Evolutionary conservation across 2,888 invertebrate species (phyloP), one percentile per base, ranked within the genome.

Genomic region (Agrotis exclamationis): DNA sequence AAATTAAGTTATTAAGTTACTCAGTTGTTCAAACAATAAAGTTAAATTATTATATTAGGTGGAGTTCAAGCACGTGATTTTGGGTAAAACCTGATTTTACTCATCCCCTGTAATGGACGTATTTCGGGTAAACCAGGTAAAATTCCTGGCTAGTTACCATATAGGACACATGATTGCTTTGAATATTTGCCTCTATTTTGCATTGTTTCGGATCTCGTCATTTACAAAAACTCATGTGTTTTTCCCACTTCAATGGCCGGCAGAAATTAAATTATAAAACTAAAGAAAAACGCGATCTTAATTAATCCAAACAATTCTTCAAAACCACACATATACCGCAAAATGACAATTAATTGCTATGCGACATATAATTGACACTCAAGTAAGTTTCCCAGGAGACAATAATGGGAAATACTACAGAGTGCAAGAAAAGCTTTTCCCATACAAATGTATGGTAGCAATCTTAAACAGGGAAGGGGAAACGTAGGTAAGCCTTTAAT

Each of bases 371-470:
- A 85, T 74, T 85, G 82, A 58, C 70, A 76, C 9, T 18, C n/a
- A 24, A 63, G 16, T 48, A 1, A 22, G 59, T 85, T 85, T 87
- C 58, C 85, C 28, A 60, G 28, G 39, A 18, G 16, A 86, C 74
- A 85, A 86, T 85, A 47, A 75, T 85, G 85, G 51, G 83, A 85
- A 85, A 74, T 64, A 60, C 14, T 11, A 54, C 56, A 56, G 20
- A 13, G 16, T 57, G n/a, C 13, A 67, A 78, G 80, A 84, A 77
- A 39, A 28, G 48, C 3, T 33, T 48, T 80, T 80, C 80, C 59
- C 84, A 83, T 80, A 75, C 63, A 22, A 44, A 60, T 22, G 33
- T 22, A 54, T 60, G 11, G 6, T 24, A 6, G 4, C 51, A 78
- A 56, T 50, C 20, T 9, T 33, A 33, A 75, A 76, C 45, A 58